These are phyloP conservation scores for Apamea epomidion DNA, from an alignment of 2,888 invertebrate species.

Conservation along the genomic window DNA sequence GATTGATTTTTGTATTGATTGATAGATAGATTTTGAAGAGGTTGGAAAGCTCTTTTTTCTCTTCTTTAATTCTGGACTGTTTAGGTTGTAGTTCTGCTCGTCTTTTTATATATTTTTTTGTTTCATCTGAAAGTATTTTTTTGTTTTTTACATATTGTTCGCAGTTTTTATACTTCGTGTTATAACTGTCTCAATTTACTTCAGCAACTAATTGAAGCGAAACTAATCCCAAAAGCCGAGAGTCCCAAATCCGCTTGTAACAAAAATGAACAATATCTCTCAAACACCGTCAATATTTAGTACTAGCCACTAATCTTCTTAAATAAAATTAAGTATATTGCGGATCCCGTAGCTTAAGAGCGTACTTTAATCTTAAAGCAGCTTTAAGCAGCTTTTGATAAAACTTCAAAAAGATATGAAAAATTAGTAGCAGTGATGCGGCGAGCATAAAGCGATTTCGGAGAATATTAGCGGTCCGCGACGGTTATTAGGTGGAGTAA, in stretches of 20 bases:
- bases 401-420: slow-evolving; percentile 58
- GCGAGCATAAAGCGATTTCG: slow-evolving; percentile 35
- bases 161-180: no score
- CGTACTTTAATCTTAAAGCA: slow-evolving; percentile 60
- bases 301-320: slow-evolving; percentile 57
- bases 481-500: slow-evolving; percentile 42
- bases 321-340: slow-evolving; percentile 64
- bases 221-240: slow-evolving; percentile 34
- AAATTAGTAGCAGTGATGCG: slow-evolving; percentile 34
- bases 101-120: neutral
- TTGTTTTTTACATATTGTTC: no score
- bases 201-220: slow-evolving; percentile 22
- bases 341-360: slow-evolving; percentile 44
- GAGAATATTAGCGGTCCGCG: slow-evolving; percentile 32
- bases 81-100: neutral
- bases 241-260: slow-evolving; percentile 36
- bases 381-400: slow-evolving; percentile 61
- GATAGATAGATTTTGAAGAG: no score
- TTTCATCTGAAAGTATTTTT: neutral
- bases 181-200: neutral
- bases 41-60: no score
- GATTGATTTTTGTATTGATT: no score
- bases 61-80: neutral
- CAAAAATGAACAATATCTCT: slow-evolving; percentile 34
- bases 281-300: slow-evolving; percentile 46